These are phyloP conservation scores for Parnassius orleans DNA, from an alignment of 2,888 invertebrate genomes.

Conservation along the genomic window DNA sequence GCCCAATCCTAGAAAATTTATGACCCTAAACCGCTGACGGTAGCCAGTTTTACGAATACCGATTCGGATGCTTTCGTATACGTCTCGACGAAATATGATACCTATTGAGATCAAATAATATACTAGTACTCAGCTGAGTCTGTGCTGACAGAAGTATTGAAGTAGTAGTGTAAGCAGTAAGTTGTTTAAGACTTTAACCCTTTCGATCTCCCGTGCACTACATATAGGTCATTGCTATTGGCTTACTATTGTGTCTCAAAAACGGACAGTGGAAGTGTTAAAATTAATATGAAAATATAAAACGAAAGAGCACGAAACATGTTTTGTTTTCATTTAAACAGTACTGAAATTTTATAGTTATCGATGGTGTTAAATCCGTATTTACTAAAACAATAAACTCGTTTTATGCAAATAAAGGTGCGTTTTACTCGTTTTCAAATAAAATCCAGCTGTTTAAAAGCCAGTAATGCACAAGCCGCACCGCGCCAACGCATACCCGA, in stretches of 20 bases:
- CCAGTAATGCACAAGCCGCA: constrained; percentile 44
- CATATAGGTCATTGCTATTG: too few species aligned
- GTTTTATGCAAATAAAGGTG: constrained; percentile 54
- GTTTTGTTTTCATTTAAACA: constrained; percentile 2
- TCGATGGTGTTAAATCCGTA: constrained; percentile 45
- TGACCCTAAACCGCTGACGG: constrained; percentile 58
- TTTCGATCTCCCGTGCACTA: too few species aligned
- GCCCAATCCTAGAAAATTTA: constrained; percentile 73
- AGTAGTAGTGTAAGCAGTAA: neutral
- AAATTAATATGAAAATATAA: too few species aligned
- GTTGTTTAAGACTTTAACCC: too few species aligned
- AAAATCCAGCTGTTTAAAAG: constrained; percentile 54
- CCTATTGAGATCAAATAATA: constrained; percentile 27
- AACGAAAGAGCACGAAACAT: too few species aligned
- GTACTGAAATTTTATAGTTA: constrained; percentile 28
- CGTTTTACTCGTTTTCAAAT: constrained; percentile 51
- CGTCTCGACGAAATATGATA: constrained; percentile 48
- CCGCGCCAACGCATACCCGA: constrained; percentile 29
- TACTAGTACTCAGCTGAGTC: constrained; percentile 4
- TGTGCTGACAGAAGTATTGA: constrained; percentile 10
- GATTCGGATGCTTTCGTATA: constrained; percentile 53
- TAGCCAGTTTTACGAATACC: constrained; percentile 63
- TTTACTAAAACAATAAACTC: constrained; percentile 54
- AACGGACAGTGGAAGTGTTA: too few species aligned
- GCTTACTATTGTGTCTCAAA: too few species aligned